Evolutionary conservation across 2,113 vertebrate genomes (phyloP).

Genomic region (Dolichotis patagonum): DNA sequence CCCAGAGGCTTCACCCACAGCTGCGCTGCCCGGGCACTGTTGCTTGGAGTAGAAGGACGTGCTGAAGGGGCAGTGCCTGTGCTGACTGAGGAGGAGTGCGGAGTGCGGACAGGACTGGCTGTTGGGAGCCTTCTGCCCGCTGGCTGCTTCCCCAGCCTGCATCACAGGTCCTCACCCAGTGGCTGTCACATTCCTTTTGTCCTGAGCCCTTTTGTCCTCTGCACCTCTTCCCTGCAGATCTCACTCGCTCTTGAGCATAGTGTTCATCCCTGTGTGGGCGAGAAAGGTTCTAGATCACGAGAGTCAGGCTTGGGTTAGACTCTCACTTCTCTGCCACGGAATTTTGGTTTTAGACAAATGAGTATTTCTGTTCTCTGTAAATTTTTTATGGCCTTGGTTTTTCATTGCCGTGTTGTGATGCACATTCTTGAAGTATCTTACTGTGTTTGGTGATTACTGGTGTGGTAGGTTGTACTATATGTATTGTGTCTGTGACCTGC

Average conservation of each 20-base stretch:
- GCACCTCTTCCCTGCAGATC: too few species aligned
- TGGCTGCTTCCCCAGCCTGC: neutral
- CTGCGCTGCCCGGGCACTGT: neutral
- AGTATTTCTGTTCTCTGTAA: neutral
- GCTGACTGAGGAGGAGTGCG: neutral
- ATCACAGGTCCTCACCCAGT: too few species aligned
- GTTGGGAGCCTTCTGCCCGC: neutral
- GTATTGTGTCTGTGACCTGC: neutral
- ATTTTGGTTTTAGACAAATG: neutral
- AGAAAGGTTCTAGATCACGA: fast-evolving
- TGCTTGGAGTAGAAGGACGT: neutral
- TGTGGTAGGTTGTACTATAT: neutral
- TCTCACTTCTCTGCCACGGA: neutral
- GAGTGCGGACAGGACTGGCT: neutral
- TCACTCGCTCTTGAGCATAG: neutral
- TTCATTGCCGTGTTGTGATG: neutral
- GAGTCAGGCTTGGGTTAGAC: neutral
- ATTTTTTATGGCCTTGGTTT: neutral
- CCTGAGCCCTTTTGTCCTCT: neutral
- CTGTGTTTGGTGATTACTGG: neutral
- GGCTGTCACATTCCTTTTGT: too few species aligned
- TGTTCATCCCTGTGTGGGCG: too few species aligned
- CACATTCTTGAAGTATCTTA: neutral
- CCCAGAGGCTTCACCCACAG: neutral
- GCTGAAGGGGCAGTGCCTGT: neutral